Base-by-base conservation (phyloP, 2,113 vertebrate species). In the Pycnonotus jocosus region DNA sequence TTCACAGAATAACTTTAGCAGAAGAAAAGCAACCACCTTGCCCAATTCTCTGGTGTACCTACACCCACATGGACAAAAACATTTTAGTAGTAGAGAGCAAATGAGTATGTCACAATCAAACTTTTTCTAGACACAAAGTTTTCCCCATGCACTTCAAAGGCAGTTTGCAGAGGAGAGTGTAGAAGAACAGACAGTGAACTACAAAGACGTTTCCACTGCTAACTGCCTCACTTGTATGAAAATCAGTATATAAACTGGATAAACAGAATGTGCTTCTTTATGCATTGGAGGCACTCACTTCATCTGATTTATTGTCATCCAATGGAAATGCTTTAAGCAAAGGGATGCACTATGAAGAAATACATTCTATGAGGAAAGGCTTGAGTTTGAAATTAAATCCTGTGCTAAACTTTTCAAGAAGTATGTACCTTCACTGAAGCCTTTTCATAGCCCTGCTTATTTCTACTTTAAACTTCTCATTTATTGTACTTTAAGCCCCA, bases 381-480 rank as follows among this genome's bases (percentile, higher is more conserved):
- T 82, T 88, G 76, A 91, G 95, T 77, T 94, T 97, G 94, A 97
- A 97, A 94, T 95, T 81, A 97, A 96, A 97, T 96, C 91, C 96
- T 96, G 87, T 88, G 95, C 93, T 95, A 89, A 97, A 98, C 95
- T 95, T 97, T 96, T 95, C 90, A 97, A 97, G 90, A 97, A 97
- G 95, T 89, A 89, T 86, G 95, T 96, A 94, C 91, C 97, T 95
- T 98, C 76, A 85, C 82, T 58, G 54, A 97, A 97, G 77, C 93
- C 97, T 96, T 98, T 98, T 97, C 97, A 98, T 82, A 90, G 86
- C 88, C 70, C 92, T 71, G 80, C 96, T 98, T 97, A 98, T 97
- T 97, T 93, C 95, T 97, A 96, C 97, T 97, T 97, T 96, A 97
- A 96, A 97, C 94, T 98, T 98, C 96, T 94, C 97, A 92, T 88